Evolutionary conservation across 2,113 vertebrate species (phyloP).

Genomic region (Electrona antarctica): DNA sequence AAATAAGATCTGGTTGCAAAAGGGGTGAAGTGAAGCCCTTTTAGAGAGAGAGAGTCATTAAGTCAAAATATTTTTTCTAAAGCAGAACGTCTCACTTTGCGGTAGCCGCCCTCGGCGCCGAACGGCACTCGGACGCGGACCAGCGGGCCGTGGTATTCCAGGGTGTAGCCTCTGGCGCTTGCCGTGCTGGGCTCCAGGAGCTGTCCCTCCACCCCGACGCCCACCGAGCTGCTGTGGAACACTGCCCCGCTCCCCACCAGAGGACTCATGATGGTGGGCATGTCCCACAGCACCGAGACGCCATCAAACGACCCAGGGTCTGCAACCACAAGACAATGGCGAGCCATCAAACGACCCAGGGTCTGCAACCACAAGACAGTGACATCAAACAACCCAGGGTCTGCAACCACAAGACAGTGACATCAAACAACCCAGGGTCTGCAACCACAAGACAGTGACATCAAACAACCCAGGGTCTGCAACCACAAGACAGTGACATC

Average conservation of each 20-base stretch:
- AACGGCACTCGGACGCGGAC: slow-evolving; percentile 58
- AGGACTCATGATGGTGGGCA: slow-evolving; percentile 41
- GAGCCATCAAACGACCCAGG: too few relatives aligned
- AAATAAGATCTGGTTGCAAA: too few relatives aligned
- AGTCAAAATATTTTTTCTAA: too few relatives aligned
- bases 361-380: too few relatives aligned
- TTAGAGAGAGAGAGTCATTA: too few relatives aligned
- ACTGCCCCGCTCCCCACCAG: slow-evolving; percentile 15
- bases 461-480: too few relatives aligned
- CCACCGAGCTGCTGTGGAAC: slow-evolving; percentile 42
- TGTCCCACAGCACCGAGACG: slow-evolving; percentile 37
- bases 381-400: too few relatives aligned
- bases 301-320: slow-evolving; percentile 55
- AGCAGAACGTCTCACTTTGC: slow-evolving; percentile 38
- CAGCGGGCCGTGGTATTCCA: slow-evolving; percentile 28
- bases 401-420: too few relatives aligned
- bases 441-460: too few relatives aligned
- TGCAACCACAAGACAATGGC: slow-evolving; percentile 10
- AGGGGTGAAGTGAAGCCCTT: too few relatives aligned
- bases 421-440: too few relatives aligned
- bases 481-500: too few relatives aligned
- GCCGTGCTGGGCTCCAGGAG: slow-evolving; percentile 35
- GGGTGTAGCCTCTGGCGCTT: slow-evolving; percentile 29
- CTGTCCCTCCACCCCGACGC: slow-evolving; percentile 46
- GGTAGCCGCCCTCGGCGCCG: slow-evolving; percentile 58